Conservation (phyloP, 2,113 vertebrate species). For the Brachyistius frenatus region DNA sequence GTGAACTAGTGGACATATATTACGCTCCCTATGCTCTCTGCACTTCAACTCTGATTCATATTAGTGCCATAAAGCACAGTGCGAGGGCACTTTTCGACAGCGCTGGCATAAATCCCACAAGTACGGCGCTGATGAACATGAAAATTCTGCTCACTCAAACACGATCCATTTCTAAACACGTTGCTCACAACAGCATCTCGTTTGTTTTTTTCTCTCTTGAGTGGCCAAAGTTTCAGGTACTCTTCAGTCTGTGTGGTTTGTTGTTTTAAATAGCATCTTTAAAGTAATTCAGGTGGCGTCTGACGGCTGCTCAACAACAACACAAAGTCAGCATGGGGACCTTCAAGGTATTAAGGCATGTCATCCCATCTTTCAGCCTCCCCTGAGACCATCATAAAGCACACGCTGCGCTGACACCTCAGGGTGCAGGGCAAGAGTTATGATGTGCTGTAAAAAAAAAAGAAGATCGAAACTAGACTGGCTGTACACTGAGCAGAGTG, state of each 20-base stretch:
- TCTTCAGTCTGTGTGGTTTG: neutral
- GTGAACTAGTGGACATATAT: conserved; percentile 49
- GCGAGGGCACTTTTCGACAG: conserved; percentile 64
- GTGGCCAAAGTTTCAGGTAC: neutral
- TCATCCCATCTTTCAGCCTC: conserved; percentile 60
- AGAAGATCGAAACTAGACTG: conserved; percentile 33
- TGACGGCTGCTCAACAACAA: neutral
- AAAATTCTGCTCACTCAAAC: conserved; percentile 29
- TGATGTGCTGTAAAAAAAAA: conserved; percentile 50
- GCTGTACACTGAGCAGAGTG: conserved; percentile 26
- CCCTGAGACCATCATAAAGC: conserved; percentile 64
- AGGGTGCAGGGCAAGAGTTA: conserved; percentile 59
- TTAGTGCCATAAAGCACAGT: conserved; percentile 72
- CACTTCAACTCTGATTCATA: conserved; percentile 71
- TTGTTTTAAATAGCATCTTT: neutral
- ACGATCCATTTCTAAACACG: conserved; percentile 29
- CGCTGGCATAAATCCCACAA: conserved; percentile 66
- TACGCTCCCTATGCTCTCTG: conserved; percentile 54
- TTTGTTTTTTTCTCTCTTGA: conserved; percentile 14
- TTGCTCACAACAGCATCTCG: neutral
- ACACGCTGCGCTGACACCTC: conserved; percentile 58
- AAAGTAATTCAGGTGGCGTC: neutral
- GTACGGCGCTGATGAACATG: conserved; percentile 48
- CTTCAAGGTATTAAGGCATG: conserved; percentile 60
- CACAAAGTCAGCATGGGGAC: conserved; percentile 55